Base-by-base conservation (phyloP, 1,140 invertebrate species). In the Lepidostoma basale region DNA sequence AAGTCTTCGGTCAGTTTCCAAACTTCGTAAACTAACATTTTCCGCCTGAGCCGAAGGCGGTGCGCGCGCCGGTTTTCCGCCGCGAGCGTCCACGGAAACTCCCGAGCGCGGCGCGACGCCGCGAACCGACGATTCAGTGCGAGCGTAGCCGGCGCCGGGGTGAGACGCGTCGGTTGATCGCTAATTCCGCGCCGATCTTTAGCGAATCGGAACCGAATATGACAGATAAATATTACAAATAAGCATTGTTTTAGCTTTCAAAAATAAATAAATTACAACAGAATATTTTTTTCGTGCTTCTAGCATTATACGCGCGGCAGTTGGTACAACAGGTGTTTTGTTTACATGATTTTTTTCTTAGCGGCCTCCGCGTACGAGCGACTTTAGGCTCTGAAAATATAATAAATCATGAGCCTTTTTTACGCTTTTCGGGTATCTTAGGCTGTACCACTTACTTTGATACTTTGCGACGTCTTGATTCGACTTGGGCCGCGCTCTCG, bases 1-100 rank as follows among this genome's bases (percentile, higher is more conserved):
- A 59, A 59, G 54, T 59, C 23, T 9, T 2, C 42, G n/a, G 10
- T 20, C n/a, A 45, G 8, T 45, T 45, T 2, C 18, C 30, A 36
- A 59, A 36, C 54, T 39, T 59, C 36, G 8, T 22, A 36, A 39
- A 59, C 4, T 22, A 59, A 14, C 30, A 22, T 59, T 59, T 54
- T 39, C 54, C 18, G 9, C 12, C n/a, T 14, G 30, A 5, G 36
- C 9, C 10, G 12, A 33, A 33, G 6, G 30, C 6, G 22, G 6
- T 59, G 54, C 54, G 54, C 54, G 54, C 54, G 54, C 54, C 54
- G 54, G 9, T 6, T 59, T 59, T 59, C 30, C 16, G 30, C 30
- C 18, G 22, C 54, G 54, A 59, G 54, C 54, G 54, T 59, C 54
- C 30, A 33, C 54, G 54, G 54, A 59, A 59, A 59, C 22, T n/a